Evolutionary conservation across 2,888 invertebrate genomes (phyloP).

Genomic region (Neocrepidodera transversa): DNA sequence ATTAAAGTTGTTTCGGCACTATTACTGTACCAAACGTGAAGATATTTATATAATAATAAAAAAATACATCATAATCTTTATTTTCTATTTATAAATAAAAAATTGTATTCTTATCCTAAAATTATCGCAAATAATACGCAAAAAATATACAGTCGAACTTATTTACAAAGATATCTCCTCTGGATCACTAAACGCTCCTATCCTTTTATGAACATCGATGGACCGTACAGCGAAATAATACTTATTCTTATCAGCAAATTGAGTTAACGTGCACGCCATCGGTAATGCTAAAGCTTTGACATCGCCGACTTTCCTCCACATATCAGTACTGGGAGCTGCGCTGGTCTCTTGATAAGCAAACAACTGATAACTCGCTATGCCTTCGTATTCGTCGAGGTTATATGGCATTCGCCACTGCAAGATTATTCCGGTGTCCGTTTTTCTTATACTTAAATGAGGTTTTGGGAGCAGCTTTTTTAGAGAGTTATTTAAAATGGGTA

Average conservation of each 20-base stretch:
- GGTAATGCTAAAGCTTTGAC: constrained; percentile 90
- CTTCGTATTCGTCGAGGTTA: constrained; percentile 71
- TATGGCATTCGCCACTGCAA: constrained; percentile 88
- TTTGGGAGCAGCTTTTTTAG: constrained; percentile 81
- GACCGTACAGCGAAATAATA: constrained; percentile 95
- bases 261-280: constrained; percentile 94
- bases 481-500: constrained; percentile 59
- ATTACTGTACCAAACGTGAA: too few species aligned
- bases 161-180: constrained; percentile 72
- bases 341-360: constrained; percentile 90
- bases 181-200: constrained; percentile 84
- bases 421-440: constrained; percentile 83
- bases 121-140: constrained; percentile 16
- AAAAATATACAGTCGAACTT: constrained; percentile 1
- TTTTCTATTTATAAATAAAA: constrained; percentile 30
- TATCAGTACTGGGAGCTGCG: constrained; percentile 70
- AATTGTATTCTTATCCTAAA: constrained; percentile 24
- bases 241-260: constrained; percentile 89
- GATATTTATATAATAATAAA: too few species aligned
- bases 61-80: constrained; percentile 8
- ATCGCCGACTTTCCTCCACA: constrained; percentile 96
- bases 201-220: constrained; percentile 80
- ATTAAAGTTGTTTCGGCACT: too few species aligned
- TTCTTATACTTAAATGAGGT: constrained; percentile 81
- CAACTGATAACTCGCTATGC: constrained; percentile 87